Evolutionary conservation across 2,888 invertebrate species (phyloP).

Genomic region (Nemurella pictetii): DNA sequence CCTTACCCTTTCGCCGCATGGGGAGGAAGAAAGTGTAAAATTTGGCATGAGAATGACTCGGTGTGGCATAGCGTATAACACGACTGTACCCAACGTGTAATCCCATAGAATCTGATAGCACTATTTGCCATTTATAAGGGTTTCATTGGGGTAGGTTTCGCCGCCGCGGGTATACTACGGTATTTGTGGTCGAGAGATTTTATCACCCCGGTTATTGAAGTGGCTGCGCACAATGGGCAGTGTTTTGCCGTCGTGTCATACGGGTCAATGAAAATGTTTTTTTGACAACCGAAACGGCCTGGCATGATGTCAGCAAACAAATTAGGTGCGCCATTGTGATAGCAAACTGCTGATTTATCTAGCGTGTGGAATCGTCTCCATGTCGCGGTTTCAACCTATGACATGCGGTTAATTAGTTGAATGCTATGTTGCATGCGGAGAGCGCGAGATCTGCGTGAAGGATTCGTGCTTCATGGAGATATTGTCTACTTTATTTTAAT

Average conservation of each 20-base stretch:
- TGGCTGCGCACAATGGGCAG: background rate
- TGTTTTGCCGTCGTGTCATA: background rate
- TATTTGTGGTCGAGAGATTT: background rate
- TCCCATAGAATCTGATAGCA: no score
- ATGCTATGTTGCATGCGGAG: background rate
- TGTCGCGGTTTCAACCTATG: background rate
- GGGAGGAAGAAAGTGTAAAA: no score
- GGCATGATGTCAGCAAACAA: background rate
- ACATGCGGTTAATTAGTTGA: background rate
- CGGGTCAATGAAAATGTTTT: slow-evolving; percentile 2
- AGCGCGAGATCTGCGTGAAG: background rate
- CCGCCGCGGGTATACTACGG: background rate
- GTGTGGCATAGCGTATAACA: no score
- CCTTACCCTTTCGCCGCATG: no score
- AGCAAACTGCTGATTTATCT: background rate
- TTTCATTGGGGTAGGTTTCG: background rate
- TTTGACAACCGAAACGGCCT: slow-evolving; percentile 10
- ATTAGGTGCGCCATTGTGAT: background rate
- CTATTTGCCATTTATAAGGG: background rate
- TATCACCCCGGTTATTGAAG: background rate
- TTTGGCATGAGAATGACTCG: no score
- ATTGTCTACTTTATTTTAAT: background rate
- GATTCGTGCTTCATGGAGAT: background rate
- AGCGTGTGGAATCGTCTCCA: background rate
- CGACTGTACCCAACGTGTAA: no score